A percentile compares a stretch with the other conserved stretches of the same genome.
phyloP scores from a whole-genome alignment of 2,888 invertebrate genomes.

The Caenorhabditis imperialis region DNA sequence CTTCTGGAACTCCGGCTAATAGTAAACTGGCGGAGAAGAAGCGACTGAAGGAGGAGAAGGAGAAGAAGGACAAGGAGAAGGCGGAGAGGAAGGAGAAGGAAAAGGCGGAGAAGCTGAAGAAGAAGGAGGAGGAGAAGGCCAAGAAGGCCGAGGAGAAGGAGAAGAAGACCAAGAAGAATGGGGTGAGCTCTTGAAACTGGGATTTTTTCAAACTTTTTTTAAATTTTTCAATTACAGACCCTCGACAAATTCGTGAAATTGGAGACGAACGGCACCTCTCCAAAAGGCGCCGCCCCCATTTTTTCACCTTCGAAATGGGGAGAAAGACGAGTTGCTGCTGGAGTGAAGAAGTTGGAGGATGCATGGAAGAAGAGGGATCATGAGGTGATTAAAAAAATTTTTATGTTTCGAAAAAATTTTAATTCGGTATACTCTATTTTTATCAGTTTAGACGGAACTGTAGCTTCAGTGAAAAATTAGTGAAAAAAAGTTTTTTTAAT shows the following conservation, averaged over 20 bases:
- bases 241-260: slow-evolving; percentile 34
- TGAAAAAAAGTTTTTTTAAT: too few relatives aligned
- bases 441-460: too few relatives aligned
- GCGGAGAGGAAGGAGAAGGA: slow-evolving; percentile 14
- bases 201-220: too few relatives aligned
- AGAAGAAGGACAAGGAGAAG: slow-evolving; percentile 33
- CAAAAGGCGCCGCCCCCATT: neutral
- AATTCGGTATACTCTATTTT: too few relatives aligned
- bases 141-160: slow-evolving; percentile 17
- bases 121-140: slow-evolving; percentile 24
- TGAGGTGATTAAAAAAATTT: slow-evolving; percentile 6
- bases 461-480: too few relatives aligned
- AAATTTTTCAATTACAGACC: slow-evolving; percentile 1
- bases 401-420: too few relatives aligned
- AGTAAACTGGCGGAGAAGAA: slow-evolving; percentile 10
- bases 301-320: slow-evolving; percentile 26
- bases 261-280: slow-evolving; percentile 3
- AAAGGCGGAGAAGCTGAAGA: slow-evolving; percentile 12
- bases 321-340: slow-evolving; percentile 16
- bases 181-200: neutral
- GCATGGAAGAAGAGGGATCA: slow-evolving; percentile 51
- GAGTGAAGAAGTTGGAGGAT: slow-evolving; percentile 40
- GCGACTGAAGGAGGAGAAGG: slow-evolving; percentile 17
- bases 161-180: slow-evolving; percentile 13
- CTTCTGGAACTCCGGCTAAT: slow-evolving; percentile 12